Evolutionary conservation across 2,113 vertebrate species (phyloP), one percentile per base, ranked within the genome.

Genomic region (Vimba vimba): DNA sequence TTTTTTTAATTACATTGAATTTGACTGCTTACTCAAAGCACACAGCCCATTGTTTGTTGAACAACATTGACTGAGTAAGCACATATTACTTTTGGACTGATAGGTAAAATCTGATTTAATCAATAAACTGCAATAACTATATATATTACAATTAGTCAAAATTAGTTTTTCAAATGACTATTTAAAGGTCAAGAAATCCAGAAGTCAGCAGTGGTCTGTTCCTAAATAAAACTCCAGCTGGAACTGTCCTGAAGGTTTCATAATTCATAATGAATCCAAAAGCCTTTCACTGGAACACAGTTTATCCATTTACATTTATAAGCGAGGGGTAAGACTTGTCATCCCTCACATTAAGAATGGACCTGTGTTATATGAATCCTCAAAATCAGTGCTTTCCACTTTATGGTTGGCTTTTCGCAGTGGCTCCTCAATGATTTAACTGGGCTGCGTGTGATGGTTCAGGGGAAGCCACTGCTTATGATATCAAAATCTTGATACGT

Each of bases 271-370:
- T 86, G 86, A 87, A 86, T 86, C 89, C 88, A 87, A 86, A 90
- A 89, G 81, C 80, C 82, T 84, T 83, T 92, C 84, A 71, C 86
- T 76, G 89, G 36, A 93, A 95, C 93, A 95, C 90, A 92, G 92
- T 92, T 91, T 94, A 90, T 94, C 94, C 94, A 95, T 94, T 94
- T 94, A 91, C 90, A 91, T 77, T 80, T 85, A 92, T 89, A 92
- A 90, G 90, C 90, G 66, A n/a, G 81, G 82, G 84, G 79, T 84
- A 91, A 90, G 88, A 60, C 84, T 88, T 68, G 68, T 92, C 91
- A 91, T 89, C 82, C 59, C 33, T 75, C 47, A 87, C 91, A 91
- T 92, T 93, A 92, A 92, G 88, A 88, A 92, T 92, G 91, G 86
- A 93, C 89, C 77, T 89, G 39, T 57, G 45, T 33, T 17, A 55